Evolutionary conservation across 2,888 invertebrate species (phyloP).

Genomic region (Luperina nickerlii): DNA sequence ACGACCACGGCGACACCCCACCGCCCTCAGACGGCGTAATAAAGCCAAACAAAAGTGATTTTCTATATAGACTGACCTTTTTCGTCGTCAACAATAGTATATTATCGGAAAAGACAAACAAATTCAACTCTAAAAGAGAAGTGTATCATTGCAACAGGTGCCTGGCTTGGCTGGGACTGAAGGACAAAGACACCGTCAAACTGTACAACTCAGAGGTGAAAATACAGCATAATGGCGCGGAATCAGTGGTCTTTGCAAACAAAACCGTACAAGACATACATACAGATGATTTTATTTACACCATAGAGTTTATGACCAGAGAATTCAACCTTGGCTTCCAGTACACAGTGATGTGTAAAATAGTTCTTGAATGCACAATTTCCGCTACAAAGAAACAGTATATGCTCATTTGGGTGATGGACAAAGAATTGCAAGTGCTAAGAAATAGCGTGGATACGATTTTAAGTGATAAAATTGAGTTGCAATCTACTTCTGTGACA

Average conservation of each 20-base stretch:
- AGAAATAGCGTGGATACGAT: constrained; percentile 75
- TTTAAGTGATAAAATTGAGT: constrained; percentile 76
- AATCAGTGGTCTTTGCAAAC: constrained; percentile 76
- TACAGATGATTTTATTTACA: constrained; percentile 89
- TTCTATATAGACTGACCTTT: constrained; percentile 90
- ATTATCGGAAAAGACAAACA: constrained; percentile 83
- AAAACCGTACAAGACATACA: constrained; percentile 73
- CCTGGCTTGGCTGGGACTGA: constrained; percentile 90
- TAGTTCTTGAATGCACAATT: constrained; percentile 88
- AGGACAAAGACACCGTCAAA: constrained; percentile 85
- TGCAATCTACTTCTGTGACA: constrained; percentile 87
- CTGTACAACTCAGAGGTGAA: constrained; percentile 91
- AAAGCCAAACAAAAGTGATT: constrained; percentile 88
- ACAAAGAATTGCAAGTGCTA: constrained; percentile 90
- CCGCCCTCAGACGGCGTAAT: constrained; percentile 71
- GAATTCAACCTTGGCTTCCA: constrained; percentile 87
- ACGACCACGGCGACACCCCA: constrained; percentile 75
- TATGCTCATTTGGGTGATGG: constrained; percentile 91
- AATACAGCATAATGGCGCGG: constrained; percentile 76
- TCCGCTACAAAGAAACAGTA: constrained; percentile 85
- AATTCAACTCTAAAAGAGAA: constrained; percentile 84
- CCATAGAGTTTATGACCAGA: constrained; percentile 87
- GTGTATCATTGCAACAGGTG: constrained; percentile 90
- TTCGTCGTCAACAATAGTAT: constrained; percentile 86
- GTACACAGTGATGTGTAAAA: constrained; percentile 89